Evolutionary conservation across 2,113 vertebrate species (phyloP).

Genomic region (Tyto alba): DNA sequence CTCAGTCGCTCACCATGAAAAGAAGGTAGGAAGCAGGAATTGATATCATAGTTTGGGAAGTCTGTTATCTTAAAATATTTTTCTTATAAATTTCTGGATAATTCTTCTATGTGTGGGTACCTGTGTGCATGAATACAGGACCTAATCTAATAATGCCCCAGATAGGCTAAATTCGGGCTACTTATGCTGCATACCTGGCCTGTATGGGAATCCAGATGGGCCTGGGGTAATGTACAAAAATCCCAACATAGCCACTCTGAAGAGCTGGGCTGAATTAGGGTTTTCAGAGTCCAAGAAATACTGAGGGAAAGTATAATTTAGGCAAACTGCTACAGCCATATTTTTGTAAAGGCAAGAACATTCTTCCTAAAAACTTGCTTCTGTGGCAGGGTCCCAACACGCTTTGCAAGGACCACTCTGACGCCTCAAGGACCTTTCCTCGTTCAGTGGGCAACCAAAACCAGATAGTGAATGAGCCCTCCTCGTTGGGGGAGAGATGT

Average conservation of each 20-base stretch:
- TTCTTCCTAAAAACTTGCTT: neutral
- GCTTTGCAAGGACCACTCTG: neutral
- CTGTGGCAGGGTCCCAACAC: neutral
- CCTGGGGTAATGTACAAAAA: neutral
- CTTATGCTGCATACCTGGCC: neutral
- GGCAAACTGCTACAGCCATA: rapidly evolving
- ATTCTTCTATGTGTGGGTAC: neutral
- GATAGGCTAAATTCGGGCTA: neutral
- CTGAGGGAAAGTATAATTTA: neutral
- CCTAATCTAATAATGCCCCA: rapidly evolving
- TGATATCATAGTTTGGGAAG: neutral
- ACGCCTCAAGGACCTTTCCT: neutral
- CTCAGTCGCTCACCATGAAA: neutral
- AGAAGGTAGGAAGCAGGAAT: neutral
- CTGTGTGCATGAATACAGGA: neutral
- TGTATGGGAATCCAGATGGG: neutral
- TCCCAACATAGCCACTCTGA: neutral
- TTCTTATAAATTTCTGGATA: neutral
- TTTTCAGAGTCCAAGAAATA: neutral
- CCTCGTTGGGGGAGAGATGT: neutral
- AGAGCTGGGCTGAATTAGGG: neutral
- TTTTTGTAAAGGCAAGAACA: neutral
- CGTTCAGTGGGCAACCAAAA: neutral
- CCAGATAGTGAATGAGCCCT: neutral
- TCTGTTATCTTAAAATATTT: neutral